These are phyloP conservation scores for Mionectes macconnelli DNA, from an alignment of 2,113 vertebrate genomes.

Conservation along the genomic window DNA sequence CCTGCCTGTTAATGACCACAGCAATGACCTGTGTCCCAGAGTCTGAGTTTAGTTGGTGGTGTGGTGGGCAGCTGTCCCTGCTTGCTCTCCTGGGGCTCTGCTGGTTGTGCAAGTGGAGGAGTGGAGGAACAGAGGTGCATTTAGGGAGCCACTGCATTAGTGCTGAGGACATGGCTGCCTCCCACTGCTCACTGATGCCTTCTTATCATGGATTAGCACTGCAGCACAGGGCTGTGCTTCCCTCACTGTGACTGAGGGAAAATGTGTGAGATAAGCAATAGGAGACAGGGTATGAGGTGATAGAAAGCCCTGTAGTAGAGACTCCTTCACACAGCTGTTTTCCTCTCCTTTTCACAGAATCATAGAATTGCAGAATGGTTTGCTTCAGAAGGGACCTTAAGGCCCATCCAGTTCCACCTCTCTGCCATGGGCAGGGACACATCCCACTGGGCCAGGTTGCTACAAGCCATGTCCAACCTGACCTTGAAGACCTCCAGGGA, in stretches of 20 bases:
- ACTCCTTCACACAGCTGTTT: background rate
- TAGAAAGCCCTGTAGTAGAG: background rate
- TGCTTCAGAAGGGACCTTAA: background rate
- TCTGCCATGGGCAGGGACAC: background rate
- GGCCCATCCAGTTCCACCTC: background rate
- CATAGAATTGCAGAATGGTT: background rate
- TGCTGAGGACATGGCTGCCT: background rate
- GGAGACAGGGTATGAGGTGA: background rate
- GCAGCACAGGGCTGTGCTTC: background rate
- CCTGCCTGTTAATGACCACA: background rate
- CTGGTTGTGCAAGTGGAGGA: background rate
- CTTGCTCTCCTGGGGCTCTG: background rate
- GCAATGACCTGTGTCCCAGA: background rate
- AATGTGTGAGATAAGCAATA: fast-evolving
- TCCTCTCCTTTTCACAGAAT: background rate
- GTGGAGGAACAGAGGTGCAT: background rate
- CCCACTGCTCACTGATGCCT: background rate
- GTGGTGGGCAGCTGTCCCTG: fast-evolving
- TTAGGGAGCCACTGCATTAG: background rate
- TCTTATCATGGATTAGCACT: background rate
- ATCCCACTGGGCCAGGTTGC: fast-evolving
- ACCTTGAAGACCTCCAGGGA: background rate
- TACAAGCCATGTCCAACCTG: background rate
- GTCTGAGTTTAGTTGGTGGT: background rate
- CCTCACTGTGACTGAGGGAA: background rate